Base-by-base conservation (phyloP, 2,888 invertebrate species). In the Amiota minor region DNA sequence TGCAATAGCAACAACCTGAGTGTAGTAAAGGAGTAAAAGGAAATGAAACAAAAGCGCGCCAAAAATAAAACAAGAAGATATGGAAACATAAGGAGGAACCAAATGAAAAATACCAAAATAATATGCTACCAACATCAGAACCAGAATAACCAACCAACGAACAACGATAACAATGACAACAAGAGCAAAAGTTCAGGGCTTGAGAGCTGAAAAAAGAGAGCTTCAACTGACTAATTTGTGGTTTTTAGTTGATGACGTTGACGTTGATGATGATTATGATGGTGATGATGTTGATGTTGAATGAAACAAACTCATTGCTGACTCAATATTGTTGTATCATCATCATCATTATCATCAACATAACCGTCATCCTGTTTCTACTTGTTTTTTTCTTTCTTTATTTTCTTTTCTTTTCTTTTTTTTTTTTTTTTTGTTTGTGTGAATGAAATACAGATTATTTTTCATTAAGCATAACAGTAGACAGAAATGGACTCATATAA, bases 151-250 rank as follows among this genome's bases (percentile, higher is more conserved):
- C 2, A 35, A 6, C 35, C 2, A 56, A 56, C 16, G 9, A 10
- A 70, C 12, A 59, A 59, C 47, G 49, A 61, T 9, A 46, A 47
- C 20, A 47, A 35, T 35, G 35, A 35, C 35, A 61, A 23, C 9
- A 46, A 49, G 61, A 59, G 12, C 46, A 64, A 72, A 45, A 56
- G 56, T 11, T 9, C 59, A 71, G 9, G 18, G 56, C 56, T 56
- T 18, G 6, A 35, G 35, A 35, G 35, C 6, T 35, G 35, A 35
- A 35, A 35, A 8, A 35, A 35, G 35, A 35, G 35, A 56, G 56
- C 56, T 18, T 56, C 18, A 56, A 56, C 56, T 56, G 56, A 16
- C 16, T 56, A 56, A 56, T 56, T 56, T 56, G n/a, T 16, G 18
- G 56, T 56, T 18, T 18, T 56, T 16, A 56, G 14, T 14, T 56